Conservation (phyloP, 2,113 vertebrate genomes). For the Galeopterus variegatus region DNA sequence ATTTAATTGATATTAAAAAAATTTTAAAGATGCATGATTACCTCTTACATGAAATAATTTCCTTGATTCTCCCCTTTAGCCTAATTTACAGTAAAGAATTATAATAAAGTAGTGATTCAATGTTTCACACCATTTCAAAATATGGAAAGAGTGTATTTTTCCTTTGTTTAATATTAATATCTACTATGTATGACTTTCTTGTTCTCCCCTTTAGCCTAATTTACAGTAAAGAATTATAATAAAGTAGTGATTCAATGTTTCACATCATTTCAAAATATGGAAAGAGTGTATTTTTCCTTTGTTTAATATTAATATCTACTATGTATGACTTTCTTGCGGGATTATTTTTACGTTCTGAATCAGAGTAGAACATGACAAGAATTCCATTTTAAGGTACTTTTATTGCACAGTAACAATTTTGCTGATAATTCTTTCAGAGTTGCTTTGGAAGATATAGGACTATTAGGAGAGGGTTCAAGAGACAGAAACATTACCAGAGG, state of each 20-base stretch:
- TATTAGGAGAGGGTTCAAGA: conserved; percentile 39
- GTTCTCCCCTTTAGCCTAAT: conserved; percentile 17
- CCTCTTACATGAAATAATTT: conserved; percentile 39
- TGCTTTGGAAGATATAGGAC: conserved; percentile 49
- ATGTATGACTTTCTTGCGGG: neutral
- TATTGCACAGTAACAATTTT: conserved; percentile 24
- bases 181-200: neutral
- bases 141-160: neutral
- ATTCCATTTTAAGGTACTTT: neutral
- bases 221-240: neutral
- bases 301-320: neutral
- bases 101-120: neutral
- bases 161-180: conserved; percentile 13
- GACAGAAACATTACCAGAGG: conserved; percentile 22
- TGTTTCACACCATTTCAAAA: conserved; percentile 23
- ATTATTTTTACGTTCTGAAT: neutral
- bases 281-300: neutral
- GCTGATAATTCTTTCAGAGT: conserved; percentile 28
- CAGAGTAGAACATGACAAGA: neutral
- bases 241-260: neutral
- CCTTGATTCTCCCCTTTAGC: neutral
- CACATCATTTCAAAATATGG: conserved; percentile 1
- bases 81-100: neutral
- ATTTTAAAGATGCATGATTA: conserved; percentile 34
- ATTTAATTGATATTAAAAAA: conserved; percentile 49